phyloP scores from a whole-genome alignment of 2,888 invertebrate genomes.

The Trissonchulus sp. region DNA sequence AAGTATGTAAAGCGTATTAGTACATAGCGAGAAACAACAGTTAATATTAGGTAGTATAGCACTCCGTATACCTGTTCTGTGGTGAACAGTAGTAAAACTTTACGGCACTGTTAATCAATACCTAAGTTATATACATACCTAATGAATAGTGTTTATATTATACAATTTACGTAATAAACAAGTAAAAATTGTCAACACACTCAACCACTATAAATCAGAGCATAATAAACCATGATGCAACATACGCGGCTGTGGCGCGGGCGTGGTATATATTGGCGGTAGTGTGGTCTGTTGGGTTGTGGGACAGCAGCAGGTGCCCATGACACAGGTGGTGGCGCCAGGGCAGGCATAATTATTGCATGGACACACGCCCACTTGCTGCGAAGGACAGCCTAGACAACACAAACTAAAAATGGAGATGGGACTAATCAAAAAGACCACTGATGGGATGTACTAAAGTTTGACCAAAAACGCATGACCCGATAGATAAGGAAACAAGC shows the following conservation, averaged over 20 bases:
- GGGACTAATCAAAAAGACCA: too few species aligned
- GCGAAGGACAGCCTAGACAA: neutral
- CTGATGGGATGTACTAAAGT: too few species aligned
- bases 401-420: neutral
- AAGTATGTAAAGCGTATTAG: neutral
- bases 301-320: neutral
- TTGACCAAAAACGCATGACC: too few species aligned
- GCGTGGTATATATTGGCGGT: neutral
- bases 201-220: slow-evolving; percentile 1
- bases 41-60: too few species aligned
- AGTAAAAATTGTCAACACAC: too few species aligned
- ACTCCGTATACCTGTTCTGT: too few species aligned
- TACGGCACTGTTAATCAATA: too few species aligned
- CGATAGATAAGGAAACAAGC: neutral
- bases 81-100: too few species aligned
- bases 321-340: neutral
- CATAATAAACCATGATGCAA: neutral
- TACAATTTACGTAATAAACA: too few species aligned
- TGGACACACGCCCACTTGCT: neutral
- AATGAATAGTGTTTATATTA: too few species aligned
- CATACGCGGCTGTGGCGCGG: neutral
- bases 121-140: too few species aligned
- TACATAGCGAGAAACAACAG: neutral
- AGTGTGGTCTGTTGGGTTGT: neutral
- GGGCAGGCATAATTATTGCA: neutral